These are phyloP conservation scores for Spheniscus humboldti DNA, from an alignment of 2,797 vertebrate genomes.

Conservation along the genomic window DNA sequence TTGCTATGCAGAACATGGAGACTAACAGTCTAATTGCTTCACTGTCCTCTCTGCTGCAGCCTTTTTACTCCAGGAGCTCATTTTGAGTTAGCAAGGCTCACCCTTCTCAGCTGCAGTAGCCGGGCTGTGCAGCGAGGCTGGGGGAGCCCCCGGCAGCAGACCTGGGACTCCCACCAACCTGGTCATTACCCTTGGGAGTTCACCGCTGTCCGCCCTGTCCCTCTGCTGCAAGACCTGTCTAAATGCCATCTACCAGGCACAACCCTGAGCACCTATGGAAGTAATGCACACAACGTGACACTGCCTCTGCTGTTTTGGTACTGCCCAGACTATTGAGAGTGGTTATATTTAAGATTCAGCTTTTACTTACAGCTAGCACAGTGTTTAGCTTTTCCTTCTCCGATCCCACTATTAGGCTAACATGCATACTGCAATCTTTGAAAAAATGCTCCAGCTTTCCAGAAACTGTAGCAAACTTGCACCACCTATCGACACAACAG, in stretches of 20 bases:
- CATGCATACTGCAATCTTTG: fast-evolving
- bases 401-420: not conserved
- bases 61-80: not conserved
- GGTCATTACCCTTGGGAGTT: not conserved
- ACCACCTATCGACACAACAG: conserved; percentile 3
- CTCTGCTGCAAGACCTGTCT: not conserved
- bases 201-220: not conserved
- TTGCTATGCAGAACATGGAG: not conserved
- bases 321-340: not conserved
- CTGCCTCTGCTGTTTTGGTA: not conserved
- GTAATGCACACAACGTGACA: not conserved
- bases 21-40: not conserved
- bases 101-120: not conserved
- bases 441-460: not conserved
- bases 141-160: not conserved
- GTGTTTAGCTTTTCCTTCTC: not conserved
- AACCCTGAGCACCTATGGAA: not conserved
- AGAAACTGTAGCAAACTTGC: not conserved
- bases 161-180: not conserved
- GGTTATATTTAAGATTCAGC: not conserved
- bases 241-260: not conserved
- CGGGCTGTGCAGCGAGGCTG: not conserved
- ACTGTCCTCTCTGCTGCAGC: not conserved
- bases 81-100: not conserved
- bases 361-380: not conserved